Percentiles rank a stretch among this genome's conserved stretches.
Conservation (phyloP, 1,140 invertebrate species). For the Melitaea cinxia region DNA sequence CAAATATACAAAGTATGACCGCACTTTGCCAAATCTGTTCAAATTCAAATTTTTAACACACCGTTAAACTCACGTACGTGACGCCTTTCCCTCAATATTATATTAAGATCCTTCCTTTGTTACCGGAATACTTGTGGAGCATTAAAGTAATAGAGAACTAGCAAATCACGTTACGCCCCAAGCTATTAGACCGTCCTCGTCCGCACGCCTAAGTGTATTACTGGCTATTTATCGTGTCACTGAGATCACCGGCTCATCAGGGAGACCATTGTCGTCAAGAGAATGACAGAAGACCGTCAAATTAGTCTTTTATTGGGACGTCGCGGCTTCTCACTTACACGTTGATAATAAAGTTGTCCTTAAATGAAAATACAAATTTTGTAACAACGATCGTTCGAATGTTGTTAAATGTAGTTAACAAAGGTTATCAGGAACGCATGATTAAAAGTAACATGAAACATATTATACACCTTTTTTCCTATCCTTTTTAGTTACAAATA, state of each 20-base stretch:
- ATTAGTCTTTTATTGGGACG: conserved; percentile 47
- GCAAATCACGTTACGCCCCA: conserved; percentile 65
- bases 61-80: conserved; percentile 39
- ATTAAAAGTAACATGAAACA: neutral
- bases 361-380: conserved; percentile 8
- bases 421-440: neutral
- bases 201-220: conserved; percentile 60
- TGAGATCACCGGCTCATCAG: conserved; percentile 56
- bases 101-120: conserved; percentile 63
- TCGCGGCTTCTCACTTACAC: conserved; percentile 17
- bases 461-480: neutral
- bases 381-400: neutral
- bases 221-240: conserved; percentile 68
- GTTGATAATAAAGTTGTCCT: conserved; percentile 29
- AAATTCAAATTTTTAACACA: conserved; percentile 50
- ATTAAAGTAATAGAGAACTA: conserved; percentile 65
- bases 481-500: neutral
- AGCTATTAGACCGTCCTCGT: conserved; percentile 59
- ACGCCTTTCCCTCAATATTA: conserved; percentile 48
- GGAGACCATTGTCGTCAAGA: conserved; percentile 46
- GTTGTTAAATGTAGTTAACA: neutral
- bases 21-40: conserved; percentile 39
- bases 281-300: conserved; percentile 46
- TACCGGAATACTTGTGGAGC: conserved; percentile 55
- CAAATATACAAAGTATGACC: conserved; percentile 18